Evolutionary conservation across 2,888 invertebrate genomes (phyloP).

Genomic region (Podabrus alpinus): DNA sequence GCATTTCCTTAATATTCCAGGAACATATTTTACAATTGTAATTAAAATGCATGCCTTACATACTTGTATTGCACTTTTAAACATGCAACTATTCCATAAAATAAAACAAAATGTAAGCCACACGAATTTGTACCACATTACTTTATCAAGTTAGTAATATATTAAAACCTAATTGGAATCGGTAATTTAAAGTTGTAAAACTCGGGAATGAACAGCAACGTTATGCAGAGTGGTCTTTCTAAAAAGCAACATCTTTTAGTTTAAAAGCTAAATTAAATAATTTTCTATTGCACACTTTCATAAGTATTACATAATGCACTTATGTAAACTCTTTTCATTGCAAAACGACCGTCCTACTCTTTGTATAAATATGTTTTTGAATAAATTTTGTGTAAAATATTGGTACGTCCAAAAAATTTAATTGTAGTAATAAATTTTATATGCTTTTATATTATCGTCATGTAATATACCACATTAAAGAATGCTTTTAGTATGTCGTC

Average conservation of each 20-base stretch:
- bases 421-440: neutral
- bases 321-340: neutral
- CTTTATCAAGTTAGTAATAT: too few species aligned
- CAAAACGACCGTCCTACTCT: neutral
- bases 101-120: too few species aligned
- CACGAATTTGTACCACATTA: too few species aligned
- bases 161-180: neutral
- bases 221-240: neutral
- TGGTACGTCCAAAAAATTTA: neutral
- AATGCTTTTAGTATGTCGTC: slow-evolving; percentile 1
- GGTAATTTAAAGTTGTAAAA: neutral
- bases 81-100: neutral
- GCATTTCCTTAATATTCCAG: neutral
- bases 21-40: neutral
- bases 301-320: neutral
- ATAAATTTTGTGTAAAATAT: neutral
- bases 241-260: too few species aligned
- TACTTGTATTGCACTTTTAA: neutral
- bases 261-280: neutral
- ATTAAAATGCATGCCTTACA: neutral
- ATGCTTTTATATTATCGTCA: neutral
- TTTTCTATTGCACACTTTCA: neutral
- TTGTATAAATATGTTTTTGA: neutral
- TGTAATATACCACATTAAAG: neutral
- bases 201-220: neutral